Evolutionary conservation across 2,797 vertebrate genomes (phyloP).

Genomic region (Eulemur rubriventer): DNA sequence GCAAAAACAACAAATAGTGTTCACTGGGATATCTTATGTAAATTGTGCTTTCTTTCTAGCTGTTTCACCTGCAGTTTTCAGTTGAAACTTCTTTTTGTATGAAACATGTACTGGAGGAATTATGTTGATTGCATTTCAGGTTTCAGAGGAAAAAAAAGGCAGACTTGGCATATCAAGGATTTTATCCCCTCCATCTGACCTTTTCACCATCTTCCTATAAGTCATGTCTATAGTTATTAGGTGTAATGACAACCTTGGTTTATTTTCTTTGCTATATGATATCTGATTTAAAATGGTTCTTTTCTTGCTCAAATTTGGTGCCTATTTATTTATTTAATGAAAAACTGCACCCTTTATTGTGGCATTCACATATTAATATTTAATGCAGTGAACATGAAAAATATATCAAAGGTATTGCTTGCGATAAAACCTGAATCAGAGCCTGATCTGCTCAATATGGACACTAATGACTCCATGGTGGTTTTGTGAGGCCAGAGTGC

Average conservation of each 20-base stretch:
- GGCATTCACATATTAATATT: slow-evolving; percentile 69
- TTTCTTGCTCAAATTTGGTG: not conserved
- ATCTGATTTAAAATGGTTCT: slow-evolving; percentile 44
- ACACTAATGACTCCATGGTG: slow-evolving; percentile 28
- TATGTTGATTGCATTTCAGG: not conserved
- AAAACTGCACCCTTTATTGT: slow-evolving; percentile 37
- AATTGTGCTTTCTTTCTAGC: slow-evolving; percentile 36
- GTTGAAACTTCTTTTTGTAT: slow-evolving; percentile 45
- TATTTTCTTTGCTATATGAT: slow-evolving; percentile 55
- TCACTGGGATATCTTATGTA: slow-evolving; percentile 46
- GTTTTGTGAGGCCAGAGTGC: slow-evolving; percentile 31
- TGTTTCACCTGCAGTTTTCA: slow-evolving; percentile 17
- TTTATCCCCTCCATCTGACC: not conserved
- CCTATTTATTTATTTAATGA: slow-evolving; percentile 71
- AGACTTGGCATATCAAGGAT: not conserved
- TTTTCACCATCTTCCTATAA: slow-evolving; percentile 19
- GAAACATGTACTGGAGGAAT: not conserved
- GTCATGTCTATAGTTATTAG: slow-evolving; percentile 27
- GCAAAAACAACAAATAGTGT: not conserved
- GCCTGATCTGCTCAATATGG: slow-evolving; percentile 18
- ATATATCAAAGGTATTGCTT: slow-evolving; percentile 73
- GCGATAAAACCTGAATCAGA: slow-evolving; percentile 56
- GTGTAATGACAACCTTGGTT: slow-evolving; percentile 31
- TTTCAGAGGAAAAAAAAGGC: slow-evolving; percentile 42
- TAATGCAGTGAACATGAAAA: slow-evolving; percentile 70